These are phyloP conservation scores for Nothoprocta pentlandii DNA, from an alignment of 2,113 vertebrate genomes.

Conservation along the genomic window DNA sequence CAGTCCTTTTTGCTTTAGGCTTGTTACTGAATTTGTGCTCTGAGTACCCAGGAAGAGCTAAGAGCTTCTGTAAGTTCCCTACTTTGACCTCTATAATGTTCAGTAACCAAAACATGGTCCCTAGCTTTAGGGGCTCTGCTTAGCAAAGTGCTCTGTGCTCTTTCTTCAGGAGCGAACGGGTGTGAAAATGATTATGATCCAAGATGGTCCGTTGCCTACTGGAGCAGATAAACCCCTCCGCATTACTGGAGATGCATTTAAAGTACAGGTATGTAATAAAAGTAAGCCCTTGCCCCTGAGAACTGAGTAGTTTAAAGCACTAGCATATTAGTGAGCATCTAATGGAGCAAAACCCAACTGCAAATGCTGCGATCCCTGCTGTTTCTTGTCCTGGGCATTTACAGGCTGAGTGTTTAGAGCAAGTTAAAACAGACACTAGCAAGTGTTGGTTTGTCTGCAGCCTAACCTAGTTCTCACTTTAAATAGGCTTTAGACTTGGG, in stretches of 20 bases:
- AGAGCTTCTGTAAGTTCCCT: neutral
- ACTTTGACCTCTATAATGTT: neutral
- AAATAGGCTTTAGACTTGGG: neutral
- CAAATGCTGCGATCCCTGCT: neutral
- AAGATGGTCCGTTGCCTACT: constrained; percentile 95
- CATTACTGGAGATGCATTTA: constrained; percentile 96
- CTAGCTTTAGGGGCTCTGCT: neutral
- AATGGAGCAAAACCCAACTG: neutral
- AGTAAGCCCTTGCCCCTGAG: neutral
- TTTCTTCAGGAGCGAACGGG: constrained; percentile 92
- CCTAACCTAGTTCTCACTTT: neutral
- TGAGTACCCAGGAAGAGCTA: neutral
- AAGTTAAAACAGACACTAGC: neutral
- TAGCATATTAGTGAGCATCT: neutral
- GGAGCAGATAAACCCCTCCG: constrained; percentile 98
- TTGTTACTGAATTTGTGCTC: neutral
- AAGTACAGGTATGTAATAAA: constrained; percentile 90
- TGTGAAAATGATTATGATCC: constrained; percentile 99
- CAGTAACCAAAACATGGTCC: neutral
- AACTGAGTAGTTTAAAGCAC: neutral
- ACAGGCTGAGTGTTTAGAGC: neutral
- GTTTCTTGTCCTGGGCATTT: neutral
- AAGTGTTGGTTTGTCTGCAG: neutral
- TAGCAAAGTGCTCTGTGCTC: constrained; percentile 58
- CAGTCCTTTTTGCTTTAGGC: neutral